Evolutionary conservation across 2,888 invertebrate species (phyloP), one percentile per base, ranked within the genome.

Genomic region (Diarsia rubi): DNA sequence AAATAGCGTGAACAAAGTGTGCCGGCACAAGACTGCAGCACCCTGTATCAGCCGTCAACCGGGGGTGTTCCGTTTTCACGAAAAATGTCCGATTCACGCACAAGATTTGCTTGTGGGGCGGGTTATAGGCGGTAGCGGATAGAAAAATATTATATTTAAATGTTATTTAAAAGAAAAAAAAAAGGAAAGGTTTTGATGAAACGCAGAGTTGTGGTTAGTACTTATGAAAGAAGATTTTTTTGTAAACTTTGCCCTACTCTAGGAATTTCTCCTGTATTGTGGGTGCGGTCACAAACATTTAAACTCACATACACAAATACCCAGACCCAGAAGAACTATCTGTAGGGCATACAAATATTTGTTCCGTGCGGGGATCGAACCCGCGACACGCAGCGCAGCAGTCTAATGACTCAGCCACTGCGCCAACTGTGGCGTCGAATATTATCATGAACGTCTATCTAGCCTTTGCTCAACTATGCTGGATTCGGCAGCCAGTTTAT

Each of bases 71-170:
- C 85, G 78, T 88, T 90, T 90, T 88, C 83, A 86, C 88, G 88
- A 91, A 91, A 91, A 91, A 91, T 90, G 89, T 89, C 91, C 85
- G 87, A 86, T 88, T 90, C 92, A 91, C 89, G 88, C 88, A 82
- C 83, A 79, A 81, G 76, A 73, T 84, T 80, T 68, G 8, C 4
- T 24, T 27, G 21, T 82, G 86, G 81, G 11, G 0, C 42, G 60
- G 47, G 52, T 21, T 37, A 75, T 2, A 67, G 14, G 78, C 54
- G 65, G 37, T 0, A 79, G 88, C 88, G 87, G 47, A 12, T 42
- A 27, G 9, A 16, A 3, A 27, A 27, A 57, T 27, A 57, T 57
- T 27, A 27, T 27, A 16, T 27, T 16, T 27, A 1, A 54, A 3
- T 57, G n/a, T 3, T 4, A 52, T 14, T 24, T 8, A 8, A 8